Evolutionary conservation across 2,113 vertebrate genomes (phyloP).

Genomic region (Chaetura pelagica): DNA sequence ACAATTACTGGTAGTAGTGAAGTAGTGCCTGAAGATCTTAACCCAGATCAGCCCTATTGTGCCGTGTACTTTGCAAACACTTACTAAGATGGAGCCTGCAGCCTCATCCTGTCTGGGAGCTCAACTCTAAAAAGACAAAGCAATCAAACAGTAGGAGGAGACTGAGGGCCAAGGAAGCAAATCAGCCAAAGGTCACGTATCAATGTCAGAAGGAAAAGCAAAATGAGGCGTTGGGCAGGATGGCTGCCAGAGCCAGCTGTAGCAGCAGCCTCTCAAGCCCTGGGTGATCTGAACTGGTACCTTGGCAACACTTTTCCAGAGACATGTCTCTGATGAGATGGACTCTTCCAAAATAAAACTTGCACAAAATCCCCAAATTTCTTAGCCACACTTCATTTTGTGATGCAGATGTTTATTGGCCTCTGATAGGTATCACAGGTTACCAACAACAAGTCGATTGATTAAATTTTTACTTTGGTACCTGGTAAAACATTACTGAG

Average conservation of each 20-base stretch:
- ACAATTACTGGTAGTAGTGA: background rate
- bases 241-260: background rate
- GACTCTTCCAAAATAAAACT: background rate
- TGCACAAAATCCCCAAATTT: background rate
- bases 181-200: background rate
- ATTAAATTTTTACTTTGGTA: background rate
- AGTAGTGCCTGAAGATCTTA: background rate
- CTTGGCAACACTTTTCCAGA: background rate
- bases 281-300: fast-evolving
- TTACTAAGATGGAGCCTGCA: background rate
- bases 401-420: background rate
- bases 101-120: background rate
- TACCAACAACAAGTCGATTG: background rate
- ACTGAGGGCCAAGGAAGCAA: background rate
- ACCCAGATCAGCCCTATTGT: fast-evolving
- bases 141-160: background rate
- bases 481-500: background rate
- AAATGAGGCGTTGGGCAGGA: background rate
- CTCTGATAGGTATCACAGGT: background rate
- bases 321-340: background rate
- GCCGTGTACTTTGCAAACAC: background rate
- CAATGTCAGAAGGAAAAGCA: background rate
- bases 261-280: background rate
- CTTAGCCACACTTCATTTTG: background rate
- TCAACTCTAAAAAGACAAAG: background rate